phyloP scores from a whole-genome alignment of 2,888 invertebrate genomes.

The Tanypteryx hageni region DNA sequence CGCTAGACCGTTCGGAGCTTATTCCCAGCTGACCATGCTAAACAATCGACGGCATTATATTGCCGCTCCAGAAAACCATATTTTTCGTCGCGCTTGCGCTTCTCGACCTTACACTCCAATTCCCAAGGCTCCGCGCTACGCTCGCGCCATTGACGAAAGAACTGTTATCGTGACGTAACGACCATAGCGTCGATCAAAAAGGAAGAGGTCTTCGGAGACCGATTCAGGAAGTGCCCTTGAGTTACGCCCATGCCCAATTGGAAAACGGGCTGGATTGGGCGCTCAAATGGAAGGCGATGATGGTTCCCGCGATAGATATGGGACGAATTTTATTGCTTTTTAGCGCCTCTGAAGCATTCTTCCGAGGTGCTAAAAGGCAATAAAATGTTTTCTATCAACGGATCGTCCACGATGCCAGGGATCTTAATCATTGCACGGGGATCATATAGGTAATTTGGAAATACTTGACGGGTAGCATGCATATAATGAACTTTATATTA shows the following conservation, averaged over 20 bases:
- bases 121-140: not conserved
- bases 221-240: not conserved
- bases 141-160: not conserved
- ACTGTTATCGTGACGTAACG: conserved; percentile 8
- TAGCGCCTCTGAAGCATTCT: not conserved
- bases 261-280: not conserved
- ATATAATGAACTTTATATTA: too few species aligned
- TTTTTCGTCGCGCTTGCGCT: not conserved
- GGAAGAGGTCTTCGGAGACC: not conserved
- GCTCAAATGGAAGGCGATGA: not conserved
- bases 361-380: too few species aligned
- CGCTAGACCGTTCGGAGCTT: too few species aligned
- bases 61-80: too few species aligned
- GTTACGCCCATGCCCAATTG: not conserved
- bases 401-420: not conserved
- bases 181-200: not conserved
- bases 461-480: too few species aligned
- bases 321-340: not conserved
- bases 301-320: not conserved
- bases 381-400: not conserved
- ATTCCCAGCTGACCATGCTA: too few species aligned
- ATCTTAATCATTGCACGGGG: not conserved
- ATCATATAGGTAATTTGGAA: too few species aligned
- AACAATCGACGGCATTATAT: too few species aligned
- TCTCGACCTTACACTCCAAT: not conserved